phyloP scores from a whole-genome alignment of 2,797 vertebrate genomes.

The Diceros bicornis region DNA sequence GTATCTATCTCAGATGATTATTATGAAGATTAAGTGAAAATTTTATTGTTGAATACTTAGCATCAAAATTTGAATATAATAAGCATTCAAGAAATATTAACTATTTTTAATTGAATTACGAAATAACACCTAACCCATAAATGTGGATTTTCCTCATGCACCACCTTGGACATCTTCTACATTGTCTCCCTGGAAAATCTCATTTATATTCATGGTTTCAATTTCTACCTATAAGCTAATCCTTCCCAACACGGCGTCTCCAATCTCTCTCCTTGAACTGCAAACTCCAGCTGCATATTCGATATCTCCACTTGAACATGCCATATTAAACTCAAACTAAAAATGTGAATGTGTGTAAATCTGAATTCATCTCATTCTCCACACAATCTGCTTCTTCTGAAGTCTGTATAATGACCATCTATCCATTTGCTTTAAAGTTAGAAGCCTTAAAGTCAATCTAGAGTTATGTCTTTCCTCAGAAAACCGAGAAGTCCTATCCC shows the following conservation, averaged over 20 bases:
- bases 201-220: not conserved
- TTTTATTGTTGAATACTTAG: constrained; percentile 12
- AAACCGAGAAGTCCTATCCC: not conserved
- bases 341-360: not conserved
- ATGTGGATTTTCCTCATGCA: not conserved
- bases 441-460: not conserved
- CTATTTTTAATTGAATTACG: not conserved
- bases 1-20: not conserved
- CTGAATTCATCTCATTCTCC: not conserved
- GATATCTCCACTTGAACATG: not conserved
- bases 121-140: not conserved
- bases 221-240: not conserved
- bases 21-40: not conserved
- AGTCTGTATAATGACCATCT: not conserved
- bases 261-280: not conserved
- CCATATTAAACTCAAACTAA: not conserved
- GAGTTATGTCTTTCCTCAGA: not conserved
- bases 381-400: not conserved
- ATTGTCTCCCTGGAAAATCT: not conserved
- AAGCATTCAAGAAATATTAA: not conserved
- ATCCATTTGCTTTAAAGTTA: constrained; percentile 14
- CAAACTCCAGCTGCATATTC: not conserved
- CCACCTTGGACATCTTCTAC: not conserved
- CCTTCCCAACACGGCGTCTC: not conserved
- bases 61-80: not conserved